These are phyloP conservation scores for Solenopsis invicta DNA, from an alignment of 1,140 invertebrate species.

Conservation along the genomic window DNA sequence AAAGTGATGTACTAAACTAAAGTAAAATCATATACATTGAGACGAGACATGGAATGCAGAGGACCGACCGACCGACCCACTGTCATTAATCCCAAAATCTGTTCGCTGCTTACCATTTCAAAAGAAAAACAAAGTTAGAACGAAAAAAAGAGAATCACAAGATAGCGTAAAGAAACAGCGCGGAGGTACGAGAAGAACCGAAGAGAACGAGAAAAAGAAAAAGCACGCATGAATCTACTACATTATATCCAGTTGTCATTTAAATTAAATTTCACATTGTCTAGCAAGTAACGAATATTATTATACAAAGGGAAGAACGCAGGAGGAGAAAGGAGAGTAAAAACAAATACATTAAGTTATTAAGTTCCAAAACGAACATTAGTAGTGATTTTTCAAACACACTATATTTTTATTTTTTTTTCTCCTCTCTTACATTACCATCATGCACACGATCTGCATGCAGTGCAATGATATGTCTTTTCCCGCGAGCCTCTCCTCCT, in stretches of 20 bases:
- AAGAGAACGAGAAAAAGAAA: constrained; percentile 70
- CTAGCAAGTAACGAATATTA: constrained; percentile 82
- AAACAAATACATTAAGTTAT: constrained; percentile 82
- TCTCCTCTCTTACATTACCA: constrained; percentile 12
- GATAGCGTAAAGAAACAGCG: constrained; percentile 48
- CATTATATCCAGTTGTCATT: constrained; percentile 84
- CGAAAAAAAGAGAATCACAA: constrained; percentile 53
- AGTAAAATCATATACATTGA: constrained; percentile 26
- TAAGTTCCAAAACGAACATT: constrained; percentile 81
- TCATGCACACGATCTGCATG: constrained; percentile 22
- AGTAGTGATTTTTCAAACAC: constrained; percentile 78
- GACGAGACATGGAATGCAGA: constrained; percentile 73
- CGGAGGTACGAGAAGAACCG: constrained; percentile 72
- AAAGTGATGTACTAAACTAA: constrained; percentile 40
- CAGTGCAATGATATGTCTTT: constrained; percentile 23
- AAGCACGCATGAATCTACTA: constrained; percentile 79
- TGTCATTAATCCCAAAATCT: constrained; percentile 73
- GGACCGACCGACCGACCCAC: constrained; percentile 33
- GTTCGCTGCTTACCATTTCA: constrained; percentile 73
- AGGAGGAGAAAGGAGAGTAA: constrained; percentile 83
- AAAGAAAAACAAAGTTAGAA: constrained; percentile 50
- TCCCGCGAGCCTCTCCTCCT: constrained; percentile 23
- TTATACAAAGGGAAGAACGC: constrained; percentile 82
- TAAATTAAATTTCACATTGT: constrained; percentile 85
- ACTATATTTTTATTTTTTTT: constrained; percentile 58